Conservation (phyloP, 2,797 vertebrate species). For the Mus caroli region DNA sequence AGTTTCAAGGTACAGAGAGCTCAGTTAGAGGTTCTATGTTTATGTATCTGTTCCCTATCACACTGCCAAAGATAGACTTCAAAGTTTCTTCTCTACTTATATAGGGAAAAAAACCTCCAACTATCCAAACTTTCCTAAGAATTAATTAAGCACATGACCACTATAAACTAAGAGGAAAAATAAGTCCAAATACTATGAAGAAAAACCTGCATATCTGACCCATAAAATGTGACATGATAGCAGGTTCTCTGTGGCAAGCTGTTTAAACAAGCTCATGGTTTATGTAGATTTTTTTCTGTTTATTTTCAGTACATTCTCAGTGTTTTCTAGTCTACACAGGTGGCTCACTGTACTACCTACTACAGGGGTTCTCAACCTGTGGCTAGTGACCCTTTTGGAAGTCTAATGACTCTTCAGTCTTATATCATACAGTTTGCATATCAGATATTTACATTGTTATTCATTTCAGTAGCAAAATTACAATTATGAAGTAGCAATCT, state of each 20-base stretch:
- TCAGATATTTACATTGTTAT: too few species aligned
- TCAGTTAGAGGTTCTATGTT: neutral
- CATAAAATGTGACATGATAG: neutral
- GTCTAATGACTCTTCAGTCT: too few species aligned
- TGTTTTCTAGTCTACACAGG: neutral
- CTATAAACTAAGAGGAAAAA: neutral
- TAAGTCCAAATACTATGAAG: neutral
- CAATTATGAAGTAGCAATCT: neutral
- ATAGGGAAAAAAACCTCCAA: neutral
- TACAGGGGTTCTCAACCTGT: neutral
- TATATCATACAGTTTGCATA: too few species aligned
- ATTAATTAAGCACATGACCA: conserved; percentile 70
- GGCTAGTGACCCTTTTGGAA: accelerated
- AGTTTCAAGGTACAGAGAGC: neutral
- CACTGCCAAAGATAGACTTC: neutral
- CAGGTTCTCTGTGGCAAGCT: neutral
- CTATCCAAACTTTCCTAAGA: conserved; percentile 59
- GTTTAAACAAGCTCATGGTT: neutral
- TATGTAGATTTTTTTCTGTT: conserved; percentile 28
- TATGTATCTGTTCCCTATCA: neutral
- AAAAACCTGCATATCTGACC: neutral
- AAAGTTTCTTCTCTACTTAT: neutral
- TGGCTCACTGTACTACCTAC: neutral
- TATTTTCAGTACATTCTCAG: conserved; percentile 21
- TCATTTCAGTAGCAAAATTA: too few species aligned